Evolutionary conservation across 1,140 invertebrate species (phyloP), one percentile per base, ranked within the genome.

Genomic region (Eupeodes corollae): DNA sequence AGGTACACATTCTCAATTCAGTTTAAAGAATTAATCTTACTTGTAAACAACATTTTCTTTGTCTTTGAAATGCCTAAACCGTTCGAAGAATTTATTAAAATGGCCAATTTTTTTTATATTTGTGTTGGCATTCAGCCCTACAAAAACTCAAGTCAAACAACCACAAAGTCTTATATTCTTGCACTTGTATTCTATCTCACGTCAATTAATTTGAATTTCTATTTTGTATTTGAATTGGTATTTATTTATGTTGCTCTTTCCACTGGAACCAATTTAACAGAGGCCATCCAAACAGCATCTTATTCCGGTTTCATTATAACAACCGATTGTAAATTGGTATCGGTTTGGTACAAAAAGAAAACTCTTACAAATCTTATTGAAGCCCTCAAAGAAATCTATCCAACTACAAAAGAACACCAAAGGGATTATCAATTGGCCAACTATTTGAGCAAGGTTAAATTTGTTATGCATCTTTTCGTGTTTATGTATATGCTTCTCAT

Each of bases 261-360:
- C 3, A 57, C 65, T 33, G 21, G 31, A 12, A 57, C 35, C 30
- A 61, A 65, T 47, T 62, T 65, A 12, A 37, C 61, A 10, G 58
- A 62, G 43, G 58, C 62, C 34, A 65, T 55, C 15, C 59, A 61
- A 59, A 62, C 55, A 40, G 38, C 61, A 0, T 59, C 62, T 1
- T 62, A 58, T 39, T 57, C 62, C n/a, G 59, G 58, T 0, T 64
- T 59, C 26, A 59, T 62, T 1, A 30, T 62, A 8, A 50, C 64
- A 8, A 56, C 58, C 0, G 59, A 54, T 19, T 33, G 61, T 0
- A 65, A 65, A 33, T 61, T 65, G n/a, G 52, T 49, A 14, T 44
- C 51, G 26, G 58, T 65, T 14, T 54, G 51, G 47, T 48, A 46
- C 0, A 46, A 51, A n/a, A 49, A 47, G 1, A 14, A 14, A 1